Evolutionary conservation across 2,113 vertebrate genomes (phyloP).

Genomic region (Siphamia tubifer): DNA sequence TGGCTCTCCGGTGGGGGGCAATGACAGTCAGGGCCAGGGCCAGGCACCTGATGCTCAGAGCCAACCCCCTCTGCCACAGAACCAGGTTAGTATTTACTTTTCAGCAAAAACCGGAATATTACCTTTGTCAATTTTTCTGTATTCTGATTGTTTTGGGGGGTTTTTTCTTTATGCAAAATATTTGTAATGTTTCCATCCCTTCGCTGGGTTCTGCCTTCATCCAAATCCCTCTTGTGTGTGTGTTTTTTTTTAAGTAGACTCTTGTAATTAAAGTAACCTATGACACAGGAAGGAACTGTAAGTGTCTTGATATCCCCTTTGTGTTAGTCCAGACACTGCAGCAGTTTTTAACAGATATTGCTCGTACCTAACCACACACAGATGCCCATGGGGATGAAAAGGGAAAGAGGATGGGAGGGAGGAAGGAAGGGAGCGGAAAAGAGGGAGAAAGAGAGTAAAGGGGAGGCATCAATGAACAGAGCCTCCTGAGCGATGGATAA

Average conservation of each 20-base stretch:
- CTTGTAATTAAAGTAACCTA: slow-evolving; percentile 1
- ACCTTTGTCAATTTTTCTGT: background rate
- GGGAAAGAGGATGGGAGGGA: no score
- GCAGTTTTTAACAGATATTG: slow-evolving; percentile 25
- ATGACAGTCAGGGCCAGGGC: slow-evolving; percentile 98
- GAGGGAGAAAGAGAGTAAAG: slow-evolving; percentile 50
- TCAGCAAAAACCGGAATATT: background rate
- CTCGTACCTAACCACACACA: slow-evolving; percentile 50
- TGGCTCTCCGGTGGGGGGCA: slow-evolving; percentile 99
- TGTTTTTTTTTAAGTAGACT: background rate
- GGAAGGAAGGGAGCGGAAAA: slow-evolving; percentile 57
- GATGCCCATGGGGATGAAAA: slow-evolving; percentile 55
- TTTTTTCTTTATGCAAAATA: background rate
- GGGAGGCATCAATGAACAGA: slow-evolving; percentile 76
- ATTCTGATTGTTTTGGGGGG: background rate
- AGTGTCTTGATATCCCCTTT: background rate
- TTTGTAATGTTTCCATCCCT: background rate
- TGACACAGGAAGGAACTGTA: background rate
- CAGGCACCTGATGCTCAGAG: slow-evolving; percentile 99
- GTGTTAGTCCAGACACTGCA: slow-evolving; percentile 22
- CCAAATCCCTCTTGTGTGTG: background rate
- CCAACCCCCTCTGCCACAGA: slow-evolving; percentile 97
- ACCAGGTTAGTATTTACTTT: slow-evolving; percentile 85
- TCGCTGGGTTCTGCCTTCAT: background rate
- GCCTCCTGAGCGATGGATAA: slow-evolving; percentile 70